A percentile compares a stretch with the other conserved stretches of the same genome.
Conservation (phyloP, 35 echinoderm and acorn worm genomes). For the Anneissia japonica region DNA sequence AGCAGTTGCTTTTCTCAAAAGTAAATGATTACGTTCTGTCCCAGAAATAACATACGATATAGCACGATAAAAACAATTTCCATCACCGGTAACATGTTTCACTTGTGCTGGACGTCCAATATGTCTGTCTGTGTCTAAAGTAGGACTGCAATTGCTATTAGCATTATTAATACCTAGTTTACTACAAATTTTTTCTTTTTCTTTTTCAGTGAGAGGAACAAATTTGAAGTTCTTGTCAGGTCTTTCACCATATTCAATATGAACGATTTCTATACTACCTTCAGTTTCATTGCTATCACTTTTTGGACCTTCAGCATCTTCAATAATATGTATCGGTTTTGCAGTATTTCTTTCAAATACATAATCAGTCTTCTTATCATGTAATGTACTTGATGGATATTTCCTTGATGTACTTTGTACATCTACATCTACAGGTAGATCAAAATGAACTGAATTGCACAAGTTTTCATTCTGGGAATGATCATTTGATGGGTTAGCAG, state of each 20-base stretch:
- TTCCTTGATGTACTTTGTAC: no score
- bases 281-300: neutral
- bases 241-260: slow-evolving; percentile 22
- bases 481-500: no score
- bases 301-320: no score
- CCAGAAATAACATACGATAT: slow-evolving; percentile 36
- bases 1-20: slow-evolving; percentile 13
- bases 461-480: no score
- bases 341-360: no score
- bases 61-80: slow-evolving; percentile 43
- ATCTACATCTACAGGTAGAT: no score
- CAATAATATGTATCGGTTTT: no score
- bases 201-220: neutral
- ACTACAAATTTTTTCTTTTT: neutral
- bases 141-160: neutral
- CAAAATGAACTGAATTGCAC: no score
- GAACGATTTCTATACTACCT: neutral
- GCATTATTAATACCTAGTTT: neutral
- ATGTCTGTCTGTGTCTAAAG: neutral
- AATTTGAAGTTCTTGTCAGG: slow-evolving; percentile 35
- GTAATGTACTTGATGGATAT: no score
- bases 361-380: no score
- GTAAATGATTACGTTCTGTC: slow-evolving; percentile 10
- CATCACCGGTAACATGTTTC: slow-evolving; percentile 6
- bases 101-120: neutral